Evolutionary conservation across 2,113 vertebrate genomes (phyloP).

Genomic region (pig (Sus scrofa)): DNA sequence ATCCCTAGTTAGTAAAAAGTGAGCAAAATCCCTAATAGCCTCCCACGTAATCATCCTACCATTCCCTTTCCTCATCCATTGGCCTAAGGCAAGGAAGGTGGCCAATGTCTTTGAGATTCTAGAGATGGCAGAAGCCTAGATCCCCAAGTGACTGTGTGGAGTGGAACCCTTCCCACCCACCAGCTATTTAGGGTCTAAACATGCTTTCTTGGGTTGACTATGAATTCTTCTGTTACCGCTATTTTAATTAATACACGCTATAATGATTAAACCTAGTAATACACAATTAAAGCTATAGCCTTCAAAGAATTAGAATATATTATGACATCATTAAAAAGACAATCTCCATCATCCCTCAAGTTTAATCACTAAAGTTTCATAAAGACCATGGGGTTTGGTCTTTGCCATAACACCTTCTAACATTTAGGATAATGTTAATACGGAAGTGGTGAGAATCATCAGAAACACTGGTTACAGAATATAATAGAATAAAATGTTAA

Average conservation of each 20-base stretch:
- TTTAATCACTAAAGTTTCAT: not conserved
- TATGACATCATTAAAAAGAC: rapidly evolving
- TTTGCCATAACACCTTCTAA: not conserved
- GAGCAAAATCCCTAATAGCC: not conserved
- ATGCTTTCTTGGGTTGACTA: not conserved
- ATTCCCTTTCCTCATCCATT: not conserved
- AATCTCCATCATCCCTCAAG: not conserved
- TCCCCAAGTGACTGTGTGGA: not conserved
- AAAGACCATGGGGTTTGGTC: not conserved
- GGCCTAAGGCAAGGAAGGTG: not conserved
- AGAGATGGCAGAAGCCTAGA: too few relatives aligned
- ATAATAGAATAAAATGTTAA: not conserved
- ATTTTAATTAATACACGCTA: not conserved
- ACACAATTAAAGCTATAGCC: not conserved
- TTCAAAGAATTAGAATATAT: not conserved
- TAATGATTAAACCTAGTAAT: not conserved
- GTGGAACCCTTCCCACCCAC: not conserved
- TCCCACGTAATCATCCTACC: rapidly evolving
- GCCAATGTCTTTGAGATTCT: not conserved
- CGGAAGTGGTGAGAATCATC: rapidly evolving
- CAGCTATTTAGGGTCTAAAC: rapidly evolving
- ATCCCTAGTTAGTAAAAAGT: too few relatives aligned
- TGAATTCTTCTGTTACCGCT: not conserved
- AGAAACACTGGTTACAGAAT: too few relatives aligned
- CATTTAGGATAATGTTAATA: rapidly evolving